Evolutionary conservation across 2,113 vertebrate genomes (phyloP), one percentile per base, ranked within the genome.

Genomic region (Crotalus tigris): DNA sequence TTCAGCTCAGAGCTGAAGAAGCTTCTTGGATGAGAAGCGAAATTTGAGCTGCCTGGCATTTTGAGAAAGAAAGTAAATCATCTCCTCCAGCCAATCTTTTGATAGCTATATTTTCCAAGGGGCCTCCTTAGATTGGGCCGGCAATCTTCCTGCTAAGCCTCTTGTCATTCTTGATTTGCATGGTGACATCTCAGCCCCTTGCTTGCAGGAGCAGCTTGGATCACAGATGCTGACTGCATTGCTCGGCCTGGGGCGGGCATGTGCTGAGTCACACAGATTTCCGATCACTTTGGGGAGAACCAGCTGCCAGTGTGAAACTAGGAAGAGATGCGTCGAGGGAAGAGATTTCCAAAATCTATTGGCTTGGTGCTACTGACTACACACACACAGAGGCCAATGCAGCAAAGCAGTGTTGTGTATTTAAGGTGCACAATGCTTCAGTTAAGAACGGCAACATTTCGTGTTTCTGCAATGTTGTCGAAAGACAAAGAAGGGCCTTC

Each of bases 211-310:
- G 90, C 92, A 93, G 85, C 90, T 91, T 93, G 90, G 51, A 57
- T 59, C 75, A 93, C 85, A 46, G 92, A 91, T 93, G 92, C 39
- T 51, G 85, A 44, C 26, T 55, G 5, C 29, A 61, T 26, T 7
- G 13, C 86, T 53, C 10, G 4, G 23, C 44, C 61, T n/a, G 19
- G 57, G 85, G 59, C 51, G 58, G 39, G 39, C 39, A 2, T 91
- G 86, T 91, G 92, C 90, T 57, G 39, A 93, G 85, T 88, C 44
- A 91, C 85, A 58, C 21, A 75, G 11, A 85, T 54, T 91, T 88
- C 4, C 90, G 19, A 75, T 85, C 64, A 53, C 39, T 88, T 91
- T 93, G 2, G 53, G 85, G 44, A 86, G 29, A 53, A 24, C 90
- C 86, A 91, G 90, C 59, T 81, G 85, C 53, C 86, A 54, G 7